Evolutionary conservation across 2,888 invertebrate genomes (phyloP), one percentile per base, ranked within the genome.

Genomic region (Drosophila bunnanda): DNA sequence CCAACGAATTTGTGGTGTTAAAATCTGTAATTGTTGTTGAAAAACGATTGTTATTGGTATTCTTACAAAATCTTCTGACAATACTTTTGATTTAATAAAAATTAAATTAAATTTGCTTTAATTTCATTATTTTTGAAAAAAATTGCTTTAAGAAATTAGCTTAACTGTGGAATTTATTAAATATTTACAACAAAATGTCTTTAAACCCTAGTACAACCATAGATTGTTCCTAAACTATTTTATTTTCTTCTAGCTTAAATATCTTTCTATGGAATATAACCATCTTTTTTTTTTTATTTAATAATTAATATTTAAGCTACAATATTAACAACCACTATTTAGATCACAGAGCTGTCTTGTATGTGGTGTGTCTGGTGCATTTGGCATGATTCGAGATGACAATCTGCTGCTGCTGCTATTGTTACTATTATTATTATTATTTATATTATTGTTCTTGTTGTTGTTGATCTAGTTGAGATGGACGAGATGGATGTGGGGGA

Each of bases 351-450:
- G n/a, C 32, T 41, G 64, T n/a, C 15, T 32, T 15, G 60, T 34
- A 9, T 50, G 15, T 41, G 13, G 46, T 20, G 25, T 61, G 53
- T 48, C 38, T 54, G 22, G 60, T 70, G 70, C 58, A 53, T 36
- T 70, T 70, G 15, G 70, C 61, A 48, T 65, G 64, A 61, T 62
- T 61, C 46, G 44, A 50, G 55, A 70, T 69, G 68, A 52, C 36
- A 58, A 34, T 67, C 58, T 58, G 67, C 57, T 48, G 67, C 69
- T 58, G 58, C 54, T 69, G 36, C 32, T 50, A 20, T 53, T n/a
- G 32, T 28, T 48, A 64, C 56, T 50, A 50, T 64, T 50, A 15
- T 59, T 32, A 9, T 15, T 50, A 34, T 30, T 50, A 5, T 46
- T 32, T 7, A 55, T 55, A n/a, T 36, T 48, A 5, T 60, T 59